phyloP scores from a whole-genome alignment of 2,797 vertebrate genomes.

The Poeciliopsis infans region DNA sequence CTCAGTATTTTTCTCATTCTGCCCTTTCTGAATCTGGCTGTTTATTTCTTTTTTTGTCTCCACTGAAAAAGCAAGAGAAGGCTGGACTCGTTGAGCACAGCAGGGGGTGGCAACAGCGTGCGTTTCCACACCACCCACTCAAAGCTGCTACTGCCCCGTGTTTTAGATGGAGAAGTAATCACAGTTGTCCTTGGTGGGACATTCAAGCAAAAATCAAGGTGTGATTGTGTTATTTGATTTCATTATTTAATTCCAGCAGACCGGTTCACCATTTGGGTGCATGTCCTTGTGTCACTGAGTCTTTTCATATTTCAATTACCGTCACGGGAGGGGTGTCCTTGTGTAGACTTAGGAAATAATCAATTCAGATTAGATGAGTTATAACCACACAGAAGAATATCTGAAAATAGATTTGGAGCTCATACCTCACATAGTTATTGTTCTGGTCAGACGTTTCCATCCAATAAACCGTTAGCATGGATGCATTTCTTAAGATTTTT shows the following conservation, averaged over 20 bases:
- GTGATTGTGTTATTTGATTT: slow-evolving; percentile 51
- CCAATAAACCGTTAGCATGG: neutral
- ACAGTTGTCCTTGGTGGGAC: slow-evolving; percentile 53
- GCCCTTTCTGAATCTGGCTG: slow-evolving; percentile 56
- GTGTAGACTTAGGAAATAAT: neutral
- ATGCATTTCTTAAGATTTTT: neutral
- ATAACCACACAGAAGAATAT: slow-evolving; percentile 11
- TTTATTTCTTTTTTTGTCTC: slow-evolving; percentile 49
- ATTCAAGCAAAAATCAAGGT: slow-evolving; percentile 47
- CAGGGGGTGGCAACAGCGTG: slow-evolving; percentile 66
- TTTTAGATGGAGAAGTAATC: slow-evolving; percentile 64
- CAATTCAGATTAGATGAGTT: slow-evolving; percentile 16
- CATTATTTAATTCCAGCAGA: slow-evolving; percentile 19
- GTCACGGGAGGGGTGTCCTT: neutral
- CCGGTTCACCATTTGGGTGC: neutral
- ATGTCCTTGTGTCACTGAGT: neutral
- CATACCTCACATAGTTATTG: slow-evolving; percentile 4
- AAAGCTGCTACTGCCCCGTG: slow-evolving; percentile 74
- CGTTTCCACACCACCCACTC: slow-evolving; percentile 79
- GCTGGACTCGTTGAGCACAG: slow-evolving; percentile 65
- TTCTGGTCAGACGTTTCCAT: neutral
- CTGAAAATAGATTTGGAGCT: slow-evolving; percentile 2
- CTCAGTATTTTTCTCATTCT: slow-evolving; percentile 57
- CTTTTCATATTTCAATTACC: neutral
- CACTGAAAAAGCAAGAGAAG: slow-evolving; percentile 43